Evolutionary conservation across 2,113 vertebrate genomes (phyloP), one percentile per base, ranked within the genome.

Genomic region (Physeter macrocephalus): DNA sequence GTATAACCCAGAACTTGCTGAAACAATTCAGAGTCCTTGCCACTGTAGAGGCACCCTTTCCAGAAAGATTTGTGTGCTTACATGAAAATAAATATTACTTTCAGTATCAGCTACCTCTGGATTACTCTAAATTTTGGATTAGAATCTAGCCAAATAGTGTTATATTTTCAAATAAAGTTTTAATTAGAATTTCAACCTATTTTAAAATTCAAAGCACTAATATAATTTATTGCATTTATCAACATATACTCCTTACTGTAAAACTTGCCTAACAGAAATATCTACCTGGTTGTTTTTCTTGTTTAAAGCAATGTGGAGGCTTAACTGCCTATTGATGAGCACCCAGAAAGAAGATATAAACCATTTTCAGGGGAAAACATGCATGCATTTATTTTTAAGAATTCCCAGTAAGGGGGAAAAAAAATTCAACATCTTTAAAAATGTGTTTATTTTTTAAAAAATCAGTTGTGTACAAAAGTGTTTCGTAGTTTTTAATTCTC

Each of bases 361-460:
- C 97, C 97, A 88, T 78, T 98, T 98, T 97, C 96, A 97, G 98
- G 98, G 98, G 98, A 97, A 98, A 97, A 97, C 69, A 97, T 78
- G 92, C 98, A 98, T 98, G 98, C 98, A 98, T 99, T 99, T 99
- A 99, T 99, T 98, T 97, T 98, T 97, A 98, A 98, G 98, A 98
- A 99, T 98, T 98, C 98, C 98, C 98, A 98, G 97, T 98, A 97
- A 98, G 43, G 88, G 97, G 97, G 95, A 92, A 98, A 98, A 98
- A 96, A 98, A 99, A 98, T 98, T 98, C 98, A 98, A 98, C 98
- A 98, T 98, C 88, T 99, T 99, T 98, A 98, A 98, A 99, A 99
- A 98, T 98, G 98, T 96, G 97, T 98, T 97, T 98, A 98, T 99
- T 98, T 98, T 98, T 99, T 82, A 52, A 98, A 98, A 99, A 98